Evolutionary conservation across 2,113 vertebrate species (phyloP).

Genomic region (Psittacula cyanocephala): DNA sequence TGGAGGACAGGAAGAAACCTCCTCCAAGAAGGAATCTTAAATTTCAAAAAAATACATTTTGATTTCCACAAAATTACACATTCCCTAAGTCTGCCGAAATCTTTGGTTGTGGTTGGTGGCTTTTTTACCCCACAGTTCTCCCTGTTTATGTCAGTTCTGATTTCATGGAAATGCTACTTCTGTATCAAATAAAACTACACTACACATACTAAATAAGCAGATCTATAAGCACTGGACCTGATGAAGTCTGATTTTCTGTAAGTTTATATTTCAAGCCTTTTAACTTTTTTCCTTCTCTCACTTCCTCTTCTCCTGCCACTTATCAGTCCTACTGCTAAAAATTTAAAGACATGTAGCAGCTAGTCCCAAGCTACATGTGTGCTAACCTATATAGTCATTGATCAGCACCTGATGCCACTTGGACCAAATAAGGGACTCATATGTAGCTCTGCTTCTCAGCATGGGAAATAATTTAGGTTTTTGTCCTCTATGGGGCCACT

Average conservation of each 20-base stretch:
- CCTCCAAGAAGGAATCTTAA: not conserved
- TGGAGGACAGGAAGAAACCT: not conserved
- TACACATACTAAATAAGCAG: not conserved
- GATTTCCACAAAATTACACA: not conserved
- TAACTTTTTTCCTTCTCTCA: not conserved
- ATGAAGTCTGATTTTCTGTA: not conserved
- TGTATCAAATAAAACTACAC: not conserved
- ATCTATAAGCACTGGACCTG: not conserved
- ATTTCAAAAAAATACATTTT: not conserved
- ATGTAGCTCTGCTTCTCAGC: not conserved
- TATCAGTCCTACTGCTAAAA: not conserved
- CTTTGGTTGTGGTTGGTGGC: not conserved
- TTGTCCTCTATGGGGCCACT: not conserved
- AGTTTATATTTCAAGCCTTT: not conserved
- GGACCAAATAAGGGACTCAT: not conserved
- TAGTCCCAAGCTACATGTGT: not conserved
- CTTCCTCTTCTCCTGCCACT: not conserved
- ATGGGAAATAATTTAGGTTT: not conserved
- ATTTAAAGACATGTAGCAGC: not conserved
- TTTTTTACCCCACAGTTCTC: not conserved
- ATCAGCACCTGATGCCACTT: not conserved
- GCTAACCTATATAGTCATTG: accelerated
- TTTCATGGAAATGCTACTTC: not conserved
- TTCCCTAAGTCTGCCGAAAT: not conserved
- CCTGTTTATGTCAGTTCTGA: not conserved